Evolutionary conservation across 2,113 vertebrate genomes (phyloP), one percentile per base, ranked within the genome.

Genomic region (Dipodomys merriami): DNA sequence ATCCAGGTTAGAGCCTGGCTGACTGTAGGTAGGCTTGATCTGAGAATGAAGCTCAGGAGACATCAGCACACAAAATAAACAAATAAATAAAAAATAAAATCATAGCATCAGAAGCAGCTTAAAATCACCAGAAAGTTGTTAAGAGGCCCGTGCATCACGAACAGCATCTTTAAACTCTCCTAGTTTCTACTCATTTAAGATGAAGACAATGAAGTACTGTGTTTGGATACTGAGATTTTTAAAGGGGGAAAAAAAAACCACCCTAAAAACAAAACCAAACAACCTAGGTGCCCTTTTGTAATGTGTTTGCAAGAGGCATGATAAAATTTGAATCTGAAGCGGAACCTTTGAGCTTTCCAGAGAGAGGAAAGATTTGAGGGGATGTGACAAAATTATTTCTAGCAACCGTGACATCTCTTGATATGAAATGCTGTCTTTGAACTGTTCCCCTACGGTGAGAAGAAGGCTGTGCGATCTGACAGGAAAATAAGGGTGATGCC

Each of bases 381-480:
- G 90, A 94, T 94, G 86, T 94, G 96, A 95, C 91, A 96, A 94
- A 96, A 96, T 94, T 95, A 95, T 94, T 95, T 97, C 89, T 80
- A 96, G 96, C 85, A 95, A 92, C 79, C 88, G 76, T 96, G 95
- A 96, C 96, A 97, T 96, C 95, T 95, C 92, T 96, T 89, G 90
- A 97, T 88, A 86, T 60, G 94, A 96, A 96, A 84, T 88, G 80
- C 77, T 95, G 94, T 96, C 95, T 96, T 91, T 95, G 94, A 96
- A 92, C 93, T 91, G 64, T 76, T 86, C 83, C 88, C 53, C 64
- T 77, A 93, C 60, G 89, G 87, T 69, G 6, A 0, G 4, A 81
- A 80, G 53, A 90, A 83, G 67, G 60, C 95, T 87, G 92, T 76
- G 84, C 88, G 87, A 91, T 93, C 83, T 95, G 96, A 97, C 94